Evolutionary conservation across 2,797 vertebrate species (phyloP), one percentile per base, ranked within the genome.

Genomic region (Astyanax mexicanus): DNA sequence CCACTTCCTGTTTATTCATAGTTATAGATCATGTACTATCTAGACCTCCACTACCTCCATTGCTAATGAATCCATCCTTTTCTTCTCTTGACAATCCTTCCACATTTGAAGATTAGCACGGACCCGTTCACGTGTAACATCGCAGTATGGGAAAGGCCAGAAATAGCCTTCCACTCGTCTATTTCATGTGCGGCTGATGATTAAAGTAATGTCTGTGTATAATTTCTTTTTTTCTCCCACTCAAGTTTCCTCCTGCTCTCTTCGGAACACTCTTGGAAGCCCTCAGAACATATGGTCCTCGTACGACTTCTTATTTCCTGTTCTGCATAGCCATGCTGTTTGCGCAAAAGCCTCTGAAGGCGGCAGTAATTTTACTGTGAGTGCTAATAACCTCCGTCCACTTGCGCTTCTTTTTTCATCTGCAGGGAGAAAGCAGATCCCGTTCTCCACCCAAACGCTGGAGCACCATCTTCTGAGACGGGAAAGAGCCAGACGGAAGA

Each of bases 371-470:
- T 42, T 17, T 23, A 15, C 35, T 6, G n/a, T 15, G 27, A 32
- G 35, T 51, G 19, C 7, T 2, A 8, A 13, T 64, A 57, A 55
- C 12, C 6, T 17, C 37, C 2, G 17, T 45, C 29, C 47, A 49
- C 37, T 44, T 55, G 23, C 68, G 19, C 54, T 72, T 73, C 57
- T 68, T 70, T 68, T 70, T 78, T 21, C 62, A 7, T 35, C 57
- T 17, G 3, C 81, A 89, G 88, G 87, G 93, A 90, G 93, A 93
- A 67, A 83, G 85, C 84, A 91, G 92, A 89, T 90, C 93, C 89
- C 92, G 92, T 57, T 87, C 91, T 35, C 93, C 93, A 83, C 91
- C 93, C 54, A 94, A 94, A 92, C 93, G 93, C 90, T 94, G 93
- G 93, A 92, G 93, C 88, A 93, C 93, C 92, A 93, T 93, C 90